Base-by-base conservation (phyloP, 2,888 invertebrate species). In the Lasioglossum pauxillum region DNA sequence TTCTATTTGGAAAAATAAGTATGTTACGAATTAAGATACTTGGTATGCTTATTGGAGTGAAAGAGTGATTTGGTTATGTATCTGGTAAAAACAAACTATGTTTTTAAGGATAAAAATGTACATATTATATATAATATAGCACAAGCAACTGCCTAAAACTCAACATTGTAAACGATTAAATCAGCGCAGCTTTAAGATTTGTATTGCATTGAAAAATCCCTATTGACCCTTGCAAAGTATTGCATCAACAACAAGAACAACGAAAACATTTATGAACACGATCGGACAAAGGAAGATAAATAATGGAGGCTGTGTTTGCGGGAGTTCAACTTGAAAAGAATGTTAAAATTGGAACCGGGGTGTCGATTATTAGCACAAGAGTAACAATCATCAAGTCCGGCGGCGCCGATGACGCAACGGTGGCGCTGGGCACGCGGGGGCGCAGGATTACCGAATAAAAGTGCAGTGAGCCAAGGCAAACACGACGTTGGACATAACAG, bases 401-500 rank as follows among this genome's bases (percentile, higher is more conserved):
- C 31, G 64, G 64, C 31, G 16, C 31, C 64, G 16, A 64, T 64
- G 64, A 31, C 16, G 72, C 44, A 72, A 44, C 44, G 72, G 1
- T 16, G 27, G 16, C 72, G 44, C 44, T 16, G 27, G 31, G 31
- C 19, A 31, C 41, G 12, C 23, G 53, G 53, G 16, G 49, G 49
- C 23, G 60, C 16, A 35, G 31, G 46, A 64, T 49, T 71, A 41
- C 27, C 75, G 75, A 60, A 57, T 27, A 60, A 60, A 80, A 75
- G 71, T 60, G 27, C 71, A 75, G 69, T 27, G 69, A 72, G 49
- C 64, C 64, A 72, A 31, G 23, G 4, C 19, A 57, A 31, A 73
- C 78, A 78, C 64, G 57, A 72, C 72, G 41, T 64, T 49, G 75
- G 76, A 44, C 72, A 75, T 53, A 73, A 27, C 60, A 44, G 75